Base-by-base conservation (phyloP, 2,797 vertebrate genomes). In the Manis crassicaudata region DNA sequence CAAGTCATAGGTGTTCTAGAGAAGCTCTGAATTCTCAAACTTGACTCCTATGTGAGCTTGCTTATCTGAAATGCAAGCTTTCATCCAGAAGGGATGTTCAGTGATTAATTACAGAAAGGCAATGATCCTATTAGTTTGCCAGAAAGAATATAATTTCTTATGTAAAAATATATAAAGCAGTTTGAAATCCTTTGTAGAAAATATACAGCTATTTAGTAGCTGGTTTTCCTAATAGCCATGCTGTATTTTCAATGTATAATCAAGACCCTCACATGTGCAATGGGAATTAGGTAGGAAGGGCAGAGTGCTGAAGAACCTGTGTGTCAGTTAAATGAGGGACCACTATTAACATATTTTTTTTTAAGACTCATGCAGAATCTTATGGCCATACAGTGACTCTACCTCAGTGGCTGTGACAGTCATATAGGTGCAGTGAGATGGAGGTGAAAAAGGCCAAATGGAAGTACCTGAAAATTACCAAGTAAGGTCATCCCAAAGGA, bases 401-500 rank as follows among this genome's bases (percentile, higher is more conserved):
- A 20, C 18, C 25, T 82, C 37, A 76, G 29, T 5, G 46, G 63
- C 40, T 91, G 11, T 46, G 25, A 70, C 25, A 8, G 32, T 56
- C 67, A 29, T 9, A 65, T 1, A 52, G 37, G 20, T 4, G 6
- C 62, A 86, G 18, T 46, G 52, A 75, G 58, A 95, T 50, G 20
- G 27, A 92, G 88, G 58, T n/a, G 32, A 93, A 95, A 95, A 96
- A 93, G 93, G n/a, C 37, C 88, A 80, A 81, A 80, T 5, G 35
- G 35, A 95, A 96, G 88, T 99, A 99, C 99, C 99, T 99, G 99
- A 95, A 99, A 99, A 98, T 99, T 99, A 97, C 99, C 99, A 0
- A 99, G 98, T 0, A 99, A 98, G 1, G 99, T 99, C 99, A 99
- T 99, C 75, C 99, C 99, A 77, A 99, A 99, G 97, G 99, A 99